A percentile compares a stretch with the other conserved stretches of the same genome.
Conservation (phyloP, 2,797 vertebrate species). For the Xenentodon cancila region DNA sequence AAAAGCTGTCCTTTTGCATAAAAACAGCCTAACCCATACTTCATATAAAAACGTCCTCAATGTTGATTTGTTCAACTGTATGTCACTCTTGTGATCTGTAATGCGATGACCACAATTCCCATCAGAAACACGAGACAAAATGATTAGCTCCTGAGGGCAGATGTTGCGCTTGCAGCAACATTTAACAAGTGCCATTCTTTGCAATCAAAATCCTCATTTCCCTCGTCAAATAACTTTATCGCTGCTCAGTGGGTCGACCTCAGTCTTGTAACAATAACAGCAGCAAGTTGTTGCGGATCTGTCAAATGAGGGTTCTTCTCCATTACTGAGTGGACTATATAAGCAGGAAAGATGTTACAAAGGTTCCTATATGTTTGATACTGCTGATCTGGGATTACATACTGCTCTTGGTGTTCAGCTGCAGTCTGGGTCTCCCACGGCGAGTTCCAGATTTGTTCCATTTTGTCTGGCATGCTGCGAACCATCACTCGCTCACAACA, state of each 20-base stretch:
- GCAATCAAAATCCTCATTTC: constrained; percentile 35
- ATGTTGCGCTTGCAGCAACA: constrained; percentile 67
- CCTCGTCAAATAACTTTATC: constrained; percentile 16
- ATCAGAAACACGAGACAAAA: constrained; percentile 44
- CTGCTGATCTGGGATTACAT: constrained; percentile 93
- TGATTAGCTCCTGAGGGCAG: constrained; percentile 75
- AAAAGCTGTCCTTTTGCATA: constrained; percentile 28
- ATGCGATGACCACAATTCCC: constrained; percentile 35
- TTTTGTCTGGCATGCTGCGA: constrained; percentile 98
- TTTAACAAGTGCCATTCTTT: constrained; percentile 59
- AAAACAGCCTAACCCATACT: constrained; percentile 40
- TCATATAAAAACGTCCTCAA: constrained; percentile 47
- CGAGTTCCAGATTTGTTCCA: constrained; percentile 97
- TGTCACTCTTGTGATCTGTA: constrained; percentile 28
- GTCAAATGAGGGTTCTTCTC: constrained; percentile 98
- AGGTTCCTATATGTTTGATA: constrained; percentile 99
- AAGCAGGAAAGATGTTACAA: constrained; percentile 97
- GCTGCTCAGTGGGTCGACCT: constrained; percentile 85
- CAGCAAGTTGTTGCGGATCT: constrained; percentile 96
- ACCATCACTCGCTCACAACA: constrained; percentile 98
- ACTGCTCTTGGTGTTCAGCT: constrained; percentile 88
- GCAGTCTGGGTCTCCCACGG: constrained; percentile 88
- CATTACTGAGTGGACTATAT: constrained; percentile 96
- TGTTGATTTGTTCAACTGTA: constrained; percentile 14
- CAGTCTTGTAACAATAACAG: constrained; percentile 95